phyloP scores from a whole-genome alignment of 2,888 invertebrate genomes.

The Criorhina ranunculi region DNA sequence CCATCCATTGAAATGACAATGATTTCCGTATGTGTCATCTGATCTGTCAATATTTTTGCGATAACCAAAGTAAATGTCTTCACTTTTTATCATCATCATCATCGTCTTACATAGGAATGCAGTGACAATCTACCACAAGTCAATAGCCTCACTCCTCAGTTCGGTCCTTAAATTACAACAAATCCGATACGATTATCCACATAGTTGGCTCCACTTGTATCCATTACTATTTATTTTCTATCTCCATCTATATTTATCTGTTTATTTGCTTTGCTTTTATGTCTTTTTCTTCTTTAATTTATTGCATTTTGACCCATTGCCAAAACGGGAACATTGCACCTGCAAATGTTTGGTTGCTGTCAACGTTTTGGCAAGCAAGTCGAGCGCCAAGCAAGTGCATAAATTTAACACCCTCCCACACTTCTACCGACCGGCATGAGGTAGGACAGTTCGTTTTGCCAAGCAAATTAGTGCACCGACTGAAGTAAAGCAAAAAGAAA shows the following conservation, averaged over 20 bases:
- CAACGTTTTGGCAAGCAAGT: conserved; percentile 73
- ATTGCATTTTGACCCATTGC: conserved; percentile 71
- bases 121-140: conserved; percentile 4
- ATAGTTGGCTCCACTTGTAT: conserved; percentile 56
- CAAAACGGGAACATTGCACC: conserved; percentile 76
- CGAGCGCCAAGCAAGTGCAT: conserved; percentile 76
- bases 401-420: conserved; percentile 70
- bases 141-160: conserved; percentile 48
- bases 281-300: conserved; percentile 49
- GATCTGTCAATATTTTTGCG: background rate
- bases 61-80: background rate
- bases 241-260: conserved; percentile 40
- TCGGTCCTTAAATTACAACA: conserved; percentile 51
- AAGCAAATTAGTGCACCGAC: conserved; percentile 72
- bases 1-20: too few species aligned
- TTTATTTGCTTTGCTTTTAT: conserved; percentile 27
- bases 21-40: background rate
- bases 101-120: background rate
- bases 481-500: too few species aligned
- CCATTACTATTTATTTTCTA: conserved; percentile 37
- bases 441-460: conserved; percentile 66
- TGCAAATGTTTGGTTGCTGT: conserved; percentile 76
- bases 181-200: conserved; percentile 53
- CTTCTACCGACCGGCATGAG: conserved; percentile 10
- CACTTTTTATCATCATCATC: background rate